Conservation (phyloP, 2,113 vertebrate species). For the Periophthalmodon schlosseri region DNA sequence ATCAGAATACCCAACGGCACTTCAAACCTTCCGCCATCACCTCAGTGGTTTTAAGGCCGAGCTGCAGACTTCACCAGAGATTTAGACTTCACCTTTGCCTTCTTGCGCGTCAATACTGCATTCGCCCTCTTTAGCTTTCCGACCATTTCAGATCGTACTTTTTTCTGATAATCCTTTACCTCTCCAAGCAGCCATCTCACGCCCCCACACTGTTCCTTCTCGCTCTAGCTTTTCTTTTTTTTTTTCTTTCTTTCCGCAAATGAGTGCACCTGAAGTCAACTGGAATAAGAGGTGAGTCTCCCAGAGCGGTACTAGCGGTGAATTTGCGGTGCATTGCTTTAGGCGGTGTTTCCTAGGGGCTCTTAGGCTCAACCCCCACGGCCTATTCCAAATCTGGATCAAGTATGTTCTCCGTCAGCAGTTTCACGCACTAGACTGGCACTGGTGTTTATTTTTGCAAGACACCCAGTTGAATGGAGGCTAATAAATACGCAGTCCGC, state of each 20-base stretch:
- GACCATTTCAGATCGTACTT: conserved; percentile 34
- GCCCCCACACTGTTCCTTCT: background rate
- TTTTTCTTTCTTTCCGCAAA: conserved; percentile 9
- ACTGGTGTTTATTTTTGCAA: conserved; percentile 79
- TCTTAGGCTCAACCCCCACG: conserved; percentile 38
- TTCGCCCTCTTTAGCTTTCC: conserved; percentile 61
- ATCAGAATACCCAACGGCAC: conserved; percentile 16
- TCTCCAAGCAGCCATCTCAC: conserved; percentile 3
- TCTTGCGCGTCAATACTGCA: conserved; percentile 59
- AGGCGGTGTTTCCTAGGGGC: conserved; percentile 47
- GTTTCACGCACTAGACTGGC: conserved; percentile 70
- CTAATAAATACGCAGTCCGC: conserved; percentile 74
- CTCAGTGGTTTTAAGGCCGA: conserved; percentile 32
- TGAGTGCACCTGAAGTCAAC: conserved; percentile 6
- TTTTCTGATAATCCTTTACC: conserved; percentile 33
- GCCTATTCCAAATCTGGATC: conserved; percentile 70
- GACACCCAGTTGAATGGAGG: conserved; percentile 77
- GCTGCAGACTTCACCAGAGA: conserved; percentile 57
- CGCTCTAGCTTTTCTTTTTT: conserved; percentile 34
- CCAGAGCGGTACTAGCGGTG: conserved; percentile 16
- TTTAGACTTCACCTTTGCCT: conserved; percentile 66
- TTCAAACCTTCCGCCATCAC: conserved; percentile 48
- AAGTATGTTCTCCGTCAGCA: conserved; percentile 79
- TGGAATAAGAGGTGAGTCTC: background rate
- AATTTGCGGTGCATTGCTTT: conserved; percentile 23